These are phyloP conservation scores for Willisornis vidua DNA, from an alignment of 2,113 vertebrate species.

Conservation along the genomic window DNA sequence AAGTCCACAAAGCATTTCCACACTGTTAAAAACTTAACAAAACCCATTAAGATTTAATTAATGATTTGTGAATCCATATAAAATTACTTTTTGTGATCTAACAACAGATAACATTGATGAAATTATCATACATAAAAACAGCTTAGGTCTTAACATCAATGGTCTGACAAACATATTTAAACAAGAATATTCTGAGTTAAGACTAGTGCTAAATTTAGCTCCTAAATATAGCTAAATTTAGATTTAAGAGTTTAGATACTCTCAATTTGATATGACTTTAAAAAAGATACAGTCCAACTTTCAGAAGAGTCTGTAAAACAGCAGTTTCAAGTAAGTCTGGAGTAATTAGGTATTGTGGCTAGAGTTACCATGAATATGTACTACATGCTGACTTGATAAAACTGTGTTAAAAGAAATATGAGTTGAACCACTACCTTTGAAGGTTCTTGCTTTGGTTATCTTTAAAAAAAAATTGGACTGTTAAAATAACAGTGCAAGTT, in stretches of 20 bases:
- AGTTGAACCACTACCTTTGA: not conserved
- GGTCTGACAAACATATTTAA: constrained; percentile 53
- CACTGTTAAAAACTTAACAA: not conserved
- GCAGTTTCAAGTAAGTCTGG: constrained; percentile 24
- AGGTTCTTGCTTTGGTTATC: constrained; percentile 59
- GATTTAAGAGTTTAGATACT: not conserved
- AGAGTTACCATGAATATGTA: not conserved
- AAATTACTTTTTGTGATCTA: not conserved
- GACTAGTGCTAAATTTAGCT: constrained; percentile 32
- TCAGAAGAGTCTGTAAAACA: constrained; percentile 22
- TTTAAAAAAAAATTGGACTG: not conserved
- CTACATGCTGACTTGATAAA: not conserved
- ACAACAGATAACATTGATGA: constrained; percentile 22
- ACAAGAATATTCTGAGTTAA: constrained; percentile 61
- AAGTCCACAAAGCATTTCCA: constrained; percentile 12
- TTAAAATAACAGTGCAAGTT: constrained; percentile 21
- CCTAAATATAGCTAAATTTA: constrained; percentile 11
- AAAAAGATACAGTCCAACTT: constrained; percentile 1
- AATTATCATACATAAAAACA: constrained; percentile 31
- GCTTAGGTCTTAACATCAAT: constrained; percentile 40
- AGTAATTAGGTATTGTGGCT: not conserved
- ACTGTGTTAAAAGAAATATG: not conserved
- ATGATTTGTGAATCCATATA: not conserved
- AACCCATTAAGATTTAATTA: not conserved
- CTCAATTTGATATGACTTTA: not conserved